These are phyloP conservation scores for Ahaetulla prasina DNA, from an alignment of 2,113 vertebrate species.

Conservation along the genomic window DNA sequence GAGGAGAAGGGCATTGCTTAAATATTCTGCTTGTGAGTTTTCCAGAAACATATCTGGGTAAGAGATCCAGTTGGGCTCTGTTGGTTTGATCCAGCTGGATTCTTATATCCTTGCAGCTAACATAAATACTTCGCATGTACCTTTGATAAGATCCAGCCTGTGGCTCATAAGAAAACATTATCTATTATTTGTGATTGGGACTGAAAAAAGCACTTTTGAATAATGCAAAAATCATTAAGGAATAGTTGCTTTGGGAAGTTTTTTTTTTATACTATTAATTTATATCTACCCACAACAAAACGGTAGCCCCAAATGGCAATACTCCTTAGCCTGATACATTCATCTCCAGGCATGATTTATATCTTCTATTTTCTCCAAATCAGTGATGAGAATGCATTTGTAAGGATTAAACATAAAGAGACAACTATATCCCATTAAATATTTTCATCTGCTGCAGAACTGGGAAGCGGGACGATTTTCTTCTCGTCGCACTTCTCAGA, in stretches of 20 bases:
- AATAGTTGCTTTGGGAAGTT: not conserved
- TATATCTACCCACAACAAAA: slow-evolving; percentile 47
- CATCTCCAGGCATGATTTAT: slow-evolving; percentile 53
- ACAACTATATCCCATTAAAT: slow-evolving; percentile 24
- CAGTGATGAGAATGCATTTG: slow-evolving; percentile 26
- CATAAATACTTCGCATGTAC: not conserved
- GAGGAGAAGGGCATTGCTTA: not conserved
- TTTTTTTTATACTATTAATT: slow-evolving; percentile 34
- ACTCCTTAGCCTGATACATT: slow-evolving; percentile 26
- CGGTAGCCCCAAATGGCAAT: not conserved
- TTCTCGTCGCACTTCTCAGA: not conserved
- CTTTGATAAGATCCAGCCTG: not conserved
- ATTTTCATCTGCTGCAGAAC: slow-evolving; percentile 28
- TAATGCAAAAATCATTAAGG: not conserved
- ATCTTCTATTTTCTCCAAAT: slow-evolving; percentile 59
- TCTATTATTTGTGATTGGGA: not conserved
- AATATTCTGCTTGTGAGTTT: not conserved
- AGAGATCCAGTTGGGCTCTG: not conserved
- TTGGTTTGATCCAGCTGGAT: not conserved
- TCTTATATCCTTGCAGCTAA: not conserved
- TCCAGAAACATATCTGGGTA: not conserved
- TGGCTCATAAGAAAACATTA: not conserved
- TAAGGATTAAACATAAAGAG: slow-evolving; percentile 29
- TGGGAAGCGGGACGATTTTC: slow-evolving; percentile 9
- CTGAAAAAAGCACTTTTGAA: not conserved